Base-by-base conservation (phyloP, 2,113 vertebrate genomes). In the Benitochromis conjunctus region DNA sequence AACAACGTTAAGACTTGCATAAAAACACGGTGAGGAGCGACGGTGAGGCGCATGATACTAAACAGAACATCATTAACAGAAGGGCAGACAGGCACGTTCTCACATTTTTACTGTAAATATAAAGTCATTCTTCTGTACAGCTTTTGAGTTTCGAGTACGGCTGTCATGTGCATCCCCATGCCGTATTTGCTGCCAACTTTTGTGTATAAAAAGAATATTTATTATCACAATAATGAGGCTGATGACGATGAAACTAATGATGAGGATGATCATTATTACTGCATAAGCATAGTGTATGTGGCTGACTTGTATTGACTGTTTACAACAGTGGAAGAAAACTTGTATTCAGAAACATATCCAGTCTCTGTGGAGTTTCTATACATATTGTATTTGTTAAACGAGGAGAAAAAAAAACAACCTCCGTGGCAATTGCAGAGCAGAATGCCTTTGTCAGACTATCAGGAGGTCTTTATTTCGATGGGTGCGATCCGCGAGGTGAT, bases 81-180 rank as follows among this genome's bases (percentile, higher is more conserved):
- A 62, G 91, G 85, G 83, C 88, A 93, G 93, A 95, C 86, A 91
- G 93, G 93, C 92, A 96, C 93, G 48, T 77, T 81, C 56, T 84
- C 66, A 92, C 92, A 95, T 90, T 93, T 90, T 95, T 95, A 96
- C 93, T 99, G 98, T 99, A 99, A 98, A 99, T 99, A 98, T 87
- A 82, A 92, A 86, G 84, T 94, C 86, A 94, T 91, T 94, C 88
- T 93, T 90, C 93, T 97, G 96, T 99, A 98, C 97, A 98, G 96
- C 92, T 93, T 97, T 97, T 93, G 92, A 94, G 96, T 96, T 94
- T 92, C 91, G 90, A 94, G 93, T 95, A 94, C 93, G 95, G 96
- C 95, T 95, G 92, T 94, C 89, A 90, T 95, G 94, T 97, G 91
- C 95, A 96, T 96, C 95, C 92, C 93, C 94, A 93, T 90, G 96